Evolutionary conservation across 2,797 vertebrate genomes (phyloP), one percentile per base, ranked within the genome.

Genomic region (Platalea minor): DNA sequence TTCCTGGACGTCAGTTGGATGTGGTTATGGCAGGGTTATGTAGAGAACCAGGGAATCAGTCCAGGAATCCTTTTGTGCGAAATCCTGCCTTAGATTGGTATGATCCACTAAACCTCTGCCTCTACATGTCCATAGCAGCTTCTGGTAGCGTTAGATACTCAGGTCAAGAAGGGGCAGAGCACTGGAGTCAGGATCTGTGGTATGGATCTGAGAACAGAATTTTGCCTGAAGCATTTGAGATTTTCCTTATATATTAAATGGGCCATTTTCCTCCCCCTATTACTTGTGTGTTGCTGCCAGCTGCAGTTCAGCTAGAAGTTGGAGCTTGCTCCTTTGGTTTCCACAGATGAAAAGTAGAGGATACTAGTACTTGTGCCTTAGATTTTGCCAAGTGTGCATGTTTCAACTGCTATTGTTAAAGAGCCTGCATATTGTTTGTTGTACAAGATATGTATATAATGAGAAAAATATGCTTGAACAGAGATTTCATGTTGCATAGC

Each of bases 211-310:
- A 95, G 91, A 96, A 86, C 88, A 93, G 69, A 90, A 88, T 96
- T 96, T 95, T 93, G 95, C 96, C 95, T 95, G 85, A 60, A 94
- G 96, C 95, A 37, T 64, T 89, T 65, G 74, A 95, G 88, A 73
- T 96, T 96, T 94, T 93, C 91, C 85, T 95, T 88, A 13, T 90
- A 53, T 74, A 76, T 94, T 93, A 91, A 95, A 81, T 6, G 26
- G 89, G 46, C 83, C 59, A 0, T 96, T 94, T 92, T 89, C 57
- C 45, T 85, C 54, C 20, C 31, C 46, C 35, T 85, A 13, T 95
- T 96, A 53, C 61, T 78, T 88, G 53, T 45, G 77, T 90, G 85
- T 24, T 95, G 59, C 95, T 96, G 95, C 95, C 95, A 96, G 89
- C 91, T 96, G 88, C 88, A 91, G 93, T 91, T 93, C 77, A 88